Percentiles rank a stretch among this genome's conserved stretches.
Conservation (phyloP, 2,113 vertebrate species). For the Casuarius casuarius region DNA sequence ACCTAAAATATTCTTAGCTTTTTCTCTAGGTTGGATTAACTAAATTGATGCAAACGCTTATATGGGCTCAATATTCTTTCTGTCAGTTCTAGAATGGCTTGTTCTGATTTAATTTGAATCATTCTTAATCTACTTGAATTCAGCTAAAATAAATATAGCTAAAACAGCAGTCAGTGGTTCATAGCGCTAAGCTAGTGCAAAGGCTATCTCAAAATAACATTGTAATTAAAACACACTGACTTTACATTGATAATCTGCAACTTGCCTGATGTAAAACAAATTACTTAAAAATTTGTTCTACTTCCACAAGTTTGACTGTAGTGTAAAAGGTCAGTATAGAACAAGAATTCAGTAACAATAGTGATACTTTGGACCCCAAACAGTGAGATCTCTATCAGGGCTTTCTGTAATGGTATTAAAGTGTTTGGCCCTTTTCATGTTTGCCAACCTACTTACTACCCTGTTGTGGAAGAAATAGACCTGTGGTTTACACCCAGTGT, state of each 20-base stretch:
- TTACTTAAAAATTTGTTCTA: neutral
- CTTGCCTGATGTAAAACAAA: neutral
- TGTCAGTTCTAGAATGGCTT: neutral
- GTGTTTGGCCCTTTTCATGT: constrained; percentile 17
- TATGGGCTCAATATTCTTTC: neutral
- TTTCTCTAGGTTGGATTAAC: neutral
- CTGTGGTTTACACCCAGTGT: constrained; percentile 29
- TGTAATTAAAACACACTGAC: neutral
- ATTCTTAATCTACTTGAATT: neutral
- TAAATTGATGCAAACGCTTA: neutral
- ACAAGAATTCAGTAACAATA: constrained; percentile 58
- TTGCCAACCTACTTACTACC: constrained; percentile 35
- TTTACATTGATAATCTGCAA: constrained; percentile 8
- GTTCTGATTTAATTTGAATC: neutral
- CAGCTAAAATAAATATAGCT: neutral
- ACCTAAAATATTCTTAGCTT: neutral
- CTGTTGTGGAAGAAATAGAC: constrained; percentile 8
- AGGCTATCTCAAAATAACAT: neutral
- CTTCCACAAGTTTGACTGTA: neutral
- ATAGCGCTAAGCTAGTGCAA: neutral
- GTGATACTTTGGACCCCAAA: constrained; percentile 52
- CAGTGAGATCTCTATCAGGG: neutral
- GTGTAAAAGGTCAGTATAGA: constrained; percentile 49
- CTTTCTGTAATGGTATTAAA: constrained; percentile 44
- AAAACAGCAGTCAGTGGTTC: neutral